A percentile compares a stretch with the other conserved stretches of the same genome.
Evolutionary conservation across 2,113 vertebrate species (phyloP).

Genomic region (Tauraco erythrolophus): DNA sequence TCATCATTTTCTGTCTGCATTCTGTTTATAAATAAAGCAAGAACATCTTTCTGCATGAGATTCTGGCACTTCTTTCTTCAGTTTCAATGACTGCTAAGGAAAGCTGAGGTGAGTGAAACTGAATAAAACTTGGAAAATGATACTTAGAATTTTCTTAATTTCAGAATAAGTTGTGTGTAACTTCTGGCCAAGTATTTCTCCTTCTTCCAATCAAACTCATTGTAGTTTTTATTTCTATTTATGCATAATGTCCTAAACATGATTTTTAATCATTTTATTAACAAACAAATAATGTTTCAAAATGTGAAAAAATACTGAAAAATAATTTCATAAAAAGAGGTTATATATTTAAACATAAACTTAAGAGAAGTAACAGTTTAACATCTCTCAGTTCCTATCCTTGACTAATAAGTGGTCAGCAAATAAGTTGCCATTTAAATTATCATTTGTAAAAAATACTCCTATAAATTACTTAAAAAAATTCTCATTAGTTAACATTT

Average conservation of each 20-base stretch:
- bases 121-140: background rate
- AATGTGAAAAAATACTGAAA: background rate
- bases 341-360: background rate
- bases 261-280: background rate
- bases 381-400: background rate
- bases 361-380: background rate
- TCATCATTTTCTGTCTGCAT: background rate
- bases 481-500: background rate
- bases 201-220: accelerated
- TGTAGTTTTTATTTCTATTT: background rate
- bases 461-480: background rate
- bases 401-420: background rate
- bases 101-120: background rate
- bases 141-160: background rate
- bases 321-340: background rate
- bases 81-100: background rate
- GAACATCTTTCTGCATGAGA: background rate
- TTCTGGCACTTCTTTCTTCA: background rate
- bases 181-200: background rate
- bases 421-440: background rate
- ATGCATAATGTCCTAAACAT: background rate
- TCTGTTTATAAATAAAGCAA: background rate
- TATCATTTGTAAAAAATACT: background rate
- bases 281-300: background rate
- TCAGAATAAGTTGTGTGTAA: background rate